A percentile compares a stretch with the other conserved stretches of the same genome.
Conservation (phyloP, 2,797 vertebrate species). For the Ptychadena robeensis region DNA sequence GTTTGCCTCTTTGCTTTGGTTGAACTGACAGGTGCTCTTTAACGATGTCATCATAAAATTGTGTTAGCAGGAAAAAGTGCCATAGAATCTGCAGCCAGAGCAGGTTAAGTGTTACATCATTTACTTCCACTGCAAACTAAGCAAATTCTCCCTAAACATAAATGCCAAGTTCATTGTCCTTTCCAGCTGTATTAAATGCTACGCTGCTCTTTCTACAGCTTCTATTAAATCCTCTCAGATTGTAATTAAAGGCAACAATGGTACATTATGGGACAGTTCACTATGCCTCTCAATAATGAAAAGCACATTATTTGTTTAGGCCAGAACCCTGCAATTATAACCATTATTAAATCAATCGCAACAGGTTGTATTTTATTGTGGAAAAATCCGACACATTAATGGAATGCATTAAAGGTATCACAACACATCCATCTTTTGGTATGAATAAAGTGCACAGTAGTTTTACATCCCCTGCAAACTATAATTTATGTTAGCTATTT, state of each 20-base stretch:
- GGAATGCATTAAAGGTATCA: conserved; percentile 22
- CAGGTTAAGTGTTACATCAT: conserved; percentile 40
- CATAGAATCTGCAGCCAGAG: conserved; percentile 28
- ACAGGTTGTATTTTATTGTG: conserved; percentile 39
- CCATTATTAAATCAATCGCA: conserved; percentile 48
- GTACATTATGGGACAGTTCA: conserved; percentile 42
- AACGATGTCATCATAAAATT: conserved; percentile 2
- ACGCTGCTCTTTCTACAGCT: conserved; percentile 46
- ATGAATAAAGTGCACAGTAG: conserved; percentile 4
- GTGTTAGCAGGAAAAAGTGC: not conserved
- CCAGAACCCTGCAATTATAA: conserved; percentile 41
- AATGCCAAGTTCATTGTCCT: conserved; percentile 55
- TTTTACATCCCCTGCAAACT: not conserved
- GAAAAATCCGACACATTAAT: conserved; percentile 26
- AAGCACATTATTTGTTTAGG: conserved; percentile 45
- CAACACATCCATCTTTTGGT: conserved; percentile 25
- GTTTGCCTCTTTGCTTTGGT: not conserved
- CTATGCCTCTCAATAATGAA: conserved; percentile 37
- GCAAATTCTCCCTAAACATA: conserved; percentile 52
- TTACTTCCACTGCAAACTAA: conserved; percentile 42
- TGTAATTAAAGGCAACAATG: conserved; percentile 61
- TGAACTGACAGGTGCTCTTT: not conserved
- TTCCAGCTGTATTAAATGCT: conserved; percentile 60
- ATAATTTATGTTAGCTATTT: conserved; percentile 10
- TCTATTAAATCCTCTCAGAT: conserved; percentile 54